Base-by-base conservation (phyloP, 2,888 invertebrate genomes). In the Heliothis peltigera region DNA sequence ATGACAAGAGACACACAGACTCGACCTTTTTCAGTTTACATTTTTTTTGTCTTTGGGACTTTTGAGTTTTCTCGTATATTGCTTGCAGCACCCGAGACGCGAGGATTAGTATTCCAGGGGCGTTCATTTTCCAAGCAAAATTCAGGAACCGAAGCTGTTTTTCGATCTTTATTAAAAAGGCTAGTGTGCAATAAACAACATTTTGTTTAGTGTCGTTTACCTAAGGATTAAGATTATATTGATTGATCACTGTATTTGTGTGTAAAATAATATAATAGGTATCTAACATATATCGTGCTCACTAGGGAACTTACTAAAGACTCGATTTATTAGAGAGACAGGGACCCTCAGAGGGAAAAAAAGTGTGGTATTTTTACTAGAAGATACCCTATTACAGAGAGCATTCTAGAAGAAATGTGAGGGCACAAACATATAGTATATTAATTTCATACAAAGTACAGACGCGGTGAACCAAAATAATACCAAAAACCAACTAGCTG, bases 31-130 rank as follows among this genome's bases (percentile, higher is more conserved):
- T 18, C 0, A 17, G 0, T n/a, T 10, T 1, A 0, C 18, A 1
- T n/a, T 43, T 17, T 7, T 2, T 6, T 35, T 52, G 0, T 7
- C 0, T 6, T 35, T 52, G 0, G 1, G 35, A 4, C 46, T 68
- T 63, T 70, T 71, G 44, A 0, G 0, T 2, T 19, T 7, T 4
- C 5, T 8, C n/a, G 0, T 2, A 0, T 4, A n/a, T 7, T 61
- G 47, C 10, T 19, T 22, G 32, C 48, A 67, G 28, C 46, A 58
- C 75, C 59, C 55, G 55, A 75, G 70, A 55, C 7, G 48, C 48
- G 48, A 7, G 61, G 76, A 77, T 77, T 79, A 77, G 79, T 77
- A 77, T 77, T 75, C 76, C 39, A 52, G 54, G 22, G n/a, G 52
- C 61, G 76, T 75, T 75, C 51, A 61, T 58, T 62, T 47, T 70